phyloP scores from a whole-genome alignment of 2,888 invertebrate genomes.

The Vesta saturnalis region DNA sequence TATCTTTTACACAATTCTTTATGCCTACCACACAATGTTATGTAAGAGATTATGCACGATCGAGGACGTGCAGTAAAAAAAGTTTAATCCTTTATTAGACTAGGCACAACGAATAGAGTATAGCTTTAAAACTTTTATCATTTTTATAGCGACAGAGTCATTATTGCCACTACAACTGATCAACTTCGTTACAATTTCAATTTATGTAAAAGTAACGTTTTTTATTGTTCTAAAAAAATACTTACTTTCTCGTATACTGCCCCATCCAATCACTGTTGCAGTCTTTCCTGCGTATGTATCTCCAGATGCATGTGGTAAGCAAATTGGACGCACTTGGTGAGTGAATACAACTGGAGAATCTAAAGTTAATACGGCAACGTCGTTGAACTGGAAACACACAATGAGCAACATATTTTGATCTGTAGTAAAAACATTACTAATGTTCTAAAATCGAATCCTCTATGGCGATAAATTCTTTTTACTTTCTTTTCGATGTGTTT shows the following conservation, averaged over 20 bases:
- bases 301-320: slow-evolving; percentile 68
- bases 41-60: too few relatives aligned
- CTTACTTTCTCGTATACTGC: slow-evolving; percentile 82
- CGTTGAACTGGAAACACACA: slow-evolving; percentile 84
- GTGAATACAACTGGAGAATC: slow-evolving; percentile 79
- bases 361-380: slow-evolving; percentile 82
- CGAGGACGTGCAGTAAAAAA: too few relatives aligned
- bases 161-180: too few relatives aligned
- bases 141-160: too few relatives aligned
- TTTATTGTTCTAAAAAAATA: slow-evolving; percentile 38
- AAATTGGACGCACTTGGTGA: slow-evolving; percentile 79
- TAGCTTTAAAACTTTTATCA: too few relatives aligned
- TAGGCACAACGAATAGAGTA: too few relatives aligned
- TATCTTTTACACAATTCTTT: too few relatives aligned
- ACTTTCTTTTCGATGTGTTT: slow-evolving; percentile 82
- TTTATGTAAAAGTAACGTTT: too few relatives aligned
- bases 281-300: slow-evolving; percentile 73
- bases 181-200: too few relatives aligned
- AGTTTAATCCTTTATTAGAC: too few relatives aligned
- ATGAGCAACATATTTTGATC: too few relatives aligned
- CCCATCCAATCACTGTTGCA: slow-evolving; percentile 91
- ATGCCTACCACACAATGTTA: too few relatives aligned
- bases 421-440: slow-evolving; percentile 65
- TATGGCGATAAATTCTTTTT: slow-evolving; percentile 84
- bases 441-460: slow-evolving; percentile 84